These are phyloP conservation scores for Amblyopsis hoosieri DNA, from an alignment of 2,797 vertebrate genomes.

Conservation along the genomic window DNA sequence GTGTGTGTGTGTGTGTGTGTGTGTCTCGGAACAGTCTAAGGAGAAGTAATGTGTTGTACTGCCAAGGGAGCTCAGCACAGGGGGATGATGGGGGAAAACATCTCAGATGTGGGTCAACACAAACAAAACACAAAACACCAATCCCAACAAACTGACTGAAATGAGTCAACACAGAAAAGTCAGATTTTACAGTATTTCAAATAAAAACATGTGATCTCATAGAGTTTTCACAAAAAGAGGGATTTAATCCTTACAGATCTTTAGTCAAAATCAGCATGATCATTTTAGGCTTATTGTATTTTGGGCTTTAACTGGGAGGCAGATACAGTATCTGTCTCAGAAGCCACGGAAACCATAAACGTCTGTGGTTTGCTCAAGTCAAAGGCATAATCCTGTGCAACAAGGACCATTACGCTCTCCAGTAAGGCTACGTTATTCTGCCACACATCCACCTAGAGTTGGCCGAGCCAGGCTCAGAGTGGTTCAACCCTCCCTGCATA, in stretches of 20 bases:
- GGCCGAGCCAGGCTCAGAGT: background rate
- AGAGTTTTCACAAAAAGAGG: background rate
- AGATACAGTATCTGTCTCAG: no score
- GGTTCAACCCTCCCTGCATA: conserved; percentile 9
- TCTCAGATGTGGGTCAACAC: conserved; percentile 59
- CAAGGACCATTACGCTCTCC: no score
- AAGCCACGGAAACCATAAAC: no score
- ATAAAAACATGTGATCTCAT: no score
- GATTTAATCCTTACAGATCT: background rate
- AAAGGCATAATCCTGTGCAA: no score
- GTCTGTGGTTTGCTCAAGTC: no score
- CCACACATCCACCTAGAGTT: no score
- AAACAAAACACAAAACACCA: conserved; percentile 13
- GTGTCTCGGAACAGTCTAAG: conserved; percentile 22
- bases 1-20: conserved; percentile 25
- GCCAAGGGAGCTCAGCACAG: conserved; percentile 60
- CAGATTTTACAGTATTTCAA: conserved; percentile 34
- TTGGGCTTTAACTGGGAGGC: no score
- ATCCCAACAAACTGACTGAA: conserved; percentile 28
- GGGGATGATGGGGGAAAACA: conserved; percentile 49
- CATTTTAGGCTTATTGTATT: background rate
- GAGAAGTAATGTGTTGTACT: conserved; percentile 48
- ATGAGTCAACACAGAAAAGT: conserved; percentile 29
- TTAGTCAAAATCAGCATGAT: background rate
- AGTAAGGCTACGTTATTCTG: no score